Evolutionary conservation across 1,140 invertebrate species (phyloP).

Genomic region (Eriocheir sinensis): DNA sequence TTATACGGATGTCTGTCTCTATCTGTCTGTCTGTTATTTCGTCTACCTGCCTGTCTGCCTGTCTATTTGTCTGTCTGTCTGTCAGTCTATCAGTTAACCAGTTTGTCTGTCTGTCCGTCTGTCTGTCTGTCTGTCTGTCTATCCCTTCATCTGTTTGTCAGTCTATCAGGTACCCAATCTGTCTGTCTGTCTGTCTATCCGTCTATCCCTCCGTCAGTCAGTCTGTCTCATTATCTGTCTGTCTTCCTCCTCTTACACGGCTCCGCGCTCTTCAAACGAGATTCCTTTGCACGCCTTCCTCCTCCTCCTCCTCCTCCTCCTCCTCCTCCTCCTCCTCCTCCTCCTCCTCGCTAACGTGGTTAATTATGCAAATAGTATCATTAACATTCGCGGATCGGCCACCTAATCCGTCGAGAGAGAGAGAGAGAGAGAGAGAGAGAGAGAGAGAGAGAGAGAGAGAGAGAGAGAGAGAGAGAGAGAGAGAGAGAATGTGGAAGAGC

Average conservation of each 20-base stretch:
- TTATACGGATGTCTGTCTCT: no score
- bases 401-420: conserved; percentile 29
- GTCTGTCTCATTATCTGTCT: background rate
- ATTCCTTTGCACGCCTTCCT: background rate
- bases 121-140: no score
- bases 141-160: no score
- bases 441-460: background rate
- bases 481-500: background rate
- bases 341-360: background rate
- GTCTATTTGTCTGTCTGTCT: no score
- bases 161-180: no score
- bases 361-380: background rate
- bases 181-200: no score
- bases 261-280: background rate
- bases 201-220: no score
- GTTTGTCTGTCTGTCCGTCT: no score
- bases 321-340: background rate
- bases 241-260: background rate
- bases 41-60: no score
- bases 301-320: background rate
- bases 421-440: background rate
- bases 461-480: background rate
- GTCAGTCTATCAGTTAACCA: no score
- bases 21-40: no score
- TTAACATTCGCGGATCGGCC: background rate